A percentile compares a stretch with the other conserved stretches of the same genome.
Conservation (phyloP, 2,888 invertebrate species). For the Caradrina clavipalpis region DNA sequence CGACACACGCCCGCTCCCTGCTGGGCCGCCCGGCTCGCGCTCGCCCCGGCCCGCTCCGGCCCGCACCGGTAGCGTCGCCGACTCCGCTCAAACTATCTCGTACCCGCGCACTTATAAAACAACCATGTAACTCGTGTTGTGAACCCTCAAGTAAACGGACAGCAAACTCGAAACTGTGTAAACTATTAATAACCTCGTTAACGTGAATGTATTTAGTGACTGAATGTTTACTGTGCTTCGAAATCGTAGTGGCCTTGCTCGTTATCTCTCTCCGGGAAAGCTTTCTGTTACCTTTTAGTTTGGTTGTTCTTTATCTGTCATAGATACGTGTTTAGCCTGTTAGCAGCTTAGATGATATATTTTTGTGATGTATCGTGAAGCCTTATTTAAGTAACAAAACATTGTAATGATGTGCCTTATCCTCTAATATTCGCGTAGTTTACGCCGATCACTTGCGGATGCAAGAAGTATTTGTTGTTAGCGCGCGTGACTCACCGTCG, state of each 20-base stretch:
- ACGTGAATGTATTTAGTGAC: conserved; percentile 75
- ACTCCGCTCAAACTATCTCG: conserved; percentile 57
- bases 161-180: conserved; percentile 58
- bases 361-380: conserved; percentile 70
- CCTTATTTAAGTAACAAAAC: conserved; percentile 75
- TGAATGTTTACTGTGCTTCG: conserved; percentile 76
- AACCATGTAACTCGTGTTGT: conserved; percentile 70
- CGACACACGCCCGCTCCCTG: conserved; percentile 81
- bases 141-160: conserved; percentile 63
- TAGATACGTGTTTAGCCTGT: conserved; percentile 53
- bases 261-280: conserved; percentile 79
- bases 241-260: conserved; percentile 84
- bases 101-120: conserved; percentile 49
- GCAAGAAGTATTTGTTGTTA: conserved; percentile 66
- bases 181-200: conserved; percentile 78
- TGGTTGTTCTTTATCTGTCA: conserved; percentile 51
- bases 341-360: conserved; percentile 59
- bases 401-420: conserved; percentile 85
- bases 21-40: conserved; percentile 56
- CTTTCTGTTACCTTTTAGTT: conserved; percentile 69
- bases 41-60: conserved; percentile 37
- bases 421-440: conserved; percentile 75
- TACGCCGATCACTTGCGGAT: conserved; percentile 56
- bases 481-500: conserved; percentile 79
- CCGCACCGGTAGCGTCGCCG: conserved; percentile 45